phyloP scores from a whole-genome alignment of 2,113 vertebrate species.

The Dasypus novemcinctus region DNA sequence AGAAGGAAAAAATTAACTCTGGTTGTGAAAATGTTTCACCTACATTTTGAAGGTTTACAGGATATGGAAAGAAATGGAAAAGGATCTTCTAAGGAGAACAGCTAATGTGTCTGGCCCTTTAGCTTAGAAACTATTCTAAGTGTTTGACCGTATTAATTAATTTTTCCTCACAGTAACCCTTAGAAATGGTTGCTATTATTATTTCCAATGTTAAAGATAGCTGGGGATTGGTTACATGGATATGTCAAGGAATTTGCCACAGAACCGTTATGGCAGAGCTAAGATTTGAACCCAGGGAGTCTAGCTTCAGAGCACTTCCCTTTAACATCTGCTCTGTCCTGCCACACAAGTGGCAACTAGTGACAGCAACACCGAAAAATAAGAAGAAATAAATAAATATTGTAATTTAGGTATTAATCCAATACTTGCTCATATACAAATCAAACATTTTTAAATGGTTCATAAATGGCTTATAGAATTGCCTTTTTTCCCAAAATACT shows the following conservation, averaged over 20 bases:
- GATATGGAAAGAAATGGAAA: neutral
- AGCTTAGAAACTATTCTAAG: neutral
- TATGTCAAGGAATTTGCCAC: neutral
- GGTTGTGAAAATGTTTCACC: neutral
- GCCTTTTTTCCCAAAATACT: neutral
- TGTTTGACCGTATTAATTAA: neutral
- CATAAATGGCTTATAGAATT: neutral
- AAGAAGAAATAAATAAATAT: neutral
- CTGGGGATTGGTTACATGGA: neutral
- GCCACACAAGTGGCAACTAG: neutral
- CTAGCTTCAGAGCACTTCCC: neutral
- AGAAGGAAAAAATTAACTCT: neutral
- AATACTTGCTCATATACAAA: neutral
- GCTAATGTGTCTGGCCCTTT: neutral
- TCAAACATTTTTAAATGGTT: neutral
- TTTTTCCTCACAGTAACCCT: neutral
- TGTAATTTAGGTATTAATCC: neutral
- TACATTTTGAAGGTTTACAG: neutral
- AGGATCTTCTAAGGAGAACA: neutral
- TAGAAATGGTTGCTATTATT: neutral
- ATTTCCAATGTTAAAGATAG: neutral
- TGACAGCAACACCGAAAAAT: neutral
- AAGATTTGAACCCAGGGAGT: neutral
- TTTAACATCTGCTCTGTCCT: neutral
- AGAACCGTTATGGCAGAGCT: neutral